Evolutionary conservation across 2,888 invertebrate genomes (phyloP).

Genomic region (Atethmia centrago): DNA sequence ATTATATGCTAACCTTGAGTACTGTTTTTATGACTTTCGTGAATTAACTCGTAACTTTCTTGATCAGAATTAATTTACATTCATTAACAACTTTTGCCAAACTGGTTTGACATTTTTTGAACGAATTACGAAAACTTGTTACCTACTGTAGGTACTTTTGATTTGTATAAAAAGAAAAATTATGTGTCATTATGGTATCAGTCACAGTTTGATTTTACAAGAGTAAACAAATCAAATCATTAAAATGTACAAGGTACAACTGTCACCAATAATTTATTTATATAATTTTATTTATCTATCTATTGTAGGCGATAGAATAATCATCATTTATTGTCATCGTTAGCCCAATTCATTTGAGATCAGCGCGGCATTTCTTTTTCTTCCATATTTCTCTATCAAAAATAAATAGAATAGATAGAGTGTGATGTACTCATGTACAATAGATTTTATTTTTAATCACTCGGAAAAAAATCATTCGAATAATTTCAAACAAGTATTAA

Average conservation of each 20-base stretch:
- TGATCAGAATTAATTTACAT: slow-evolving; percentile 7
- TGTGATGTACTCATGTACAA: not conserved
- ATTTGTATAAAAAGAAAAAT: slow-evolving; percentile 49
- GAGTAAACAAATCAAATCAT: slow-evolving; percentile 10
- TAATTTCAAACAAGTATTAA: not conserved
- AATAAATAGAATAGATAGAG: not conserved
- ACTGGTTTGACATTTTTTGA: slow-evolving; percentile 15
- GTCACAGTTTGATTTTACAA: slow-evolving; percentile 21
- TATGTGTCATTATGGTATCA: slow-evolving; percentile 30
- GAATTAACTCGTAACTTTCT: slow-evolving; percentile 13
- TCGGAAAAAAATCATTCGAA: not conserved
- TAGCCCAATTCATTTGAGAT: not conserved
- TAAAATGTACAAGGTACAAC: slow-evolving; percentile 56
- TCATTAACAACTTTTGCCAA: slow-evolving; percentile 11
- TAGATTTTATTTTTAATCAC: too few relatives aligned
- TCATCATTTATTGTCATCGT: not conserved
- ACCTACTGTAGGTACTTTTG: not conserved
- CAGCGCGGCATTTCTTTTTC: too few relatives aligned
- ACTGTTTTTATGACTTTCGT: not conserved
- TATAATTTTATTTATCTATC: not conserved
- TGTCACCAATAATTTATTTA: not conserved
- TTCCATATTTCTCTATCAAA: too few relatives aligned
- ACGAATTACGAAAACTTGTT: not conserved
- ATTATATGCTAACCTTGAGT: slow-evolving; percentile 33
- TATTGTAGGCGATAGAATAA: not conserved